Percentiles rank a stretch among this genome's conserved stretches.
Evolutionary conservation across 2,113 vertebrate genomes (phyloP).

Genomic region (Stegostoma tigrinum): DNA sequence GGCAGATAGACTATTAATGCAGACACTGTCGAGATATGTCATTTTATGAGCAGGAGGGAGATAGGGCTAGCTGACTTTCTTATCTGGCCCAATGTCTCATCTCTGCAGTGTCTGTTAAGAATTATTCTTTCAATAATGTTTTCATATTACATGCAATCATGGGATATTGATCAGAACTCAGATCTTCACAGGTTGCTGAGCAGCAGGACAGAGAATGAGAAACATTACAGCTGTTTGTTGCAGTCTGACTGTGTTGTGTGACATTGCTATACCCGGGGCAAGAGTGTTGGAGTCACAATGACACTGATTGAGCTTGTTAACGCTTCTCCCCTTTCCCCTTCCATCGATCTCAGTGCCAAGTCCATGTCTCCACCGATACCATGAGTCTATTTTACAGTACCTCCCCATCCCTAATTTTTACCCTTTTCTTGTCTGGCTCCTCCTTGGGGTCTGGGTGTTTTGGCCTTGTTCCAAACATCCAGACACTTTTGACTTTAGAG

Average conservation of each 20-base stretch:
- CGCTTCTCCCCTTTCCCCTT: no score
- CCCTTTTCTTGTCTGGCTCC: background rate
- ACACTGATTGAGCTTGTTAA: background rate
- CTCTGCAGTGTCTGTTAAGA: background rate
- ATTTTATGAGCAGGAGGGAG: background rate
- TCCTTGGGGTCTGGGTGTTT: background rate
- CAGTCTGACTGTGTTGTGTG: background rate
- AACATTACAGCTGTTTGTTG: background rate
- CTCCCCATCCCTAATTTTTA: background rate
- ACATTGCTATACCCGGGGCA: background rate
- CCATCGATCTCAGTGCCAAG: background rate
- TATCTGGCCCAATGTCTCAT: background rate
- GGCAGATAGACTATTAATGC: slow-evolving; percentile 22
- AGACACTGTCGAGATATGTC: background rate
- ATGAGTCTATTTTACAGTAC: background rate
- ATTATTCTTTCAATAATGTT: slow-evolving; percentile 34
- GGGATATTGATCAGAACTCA: slow-evolving; percentile 19
- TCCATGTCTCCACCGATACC: background rate
- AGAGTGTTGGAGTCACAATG: background rate
- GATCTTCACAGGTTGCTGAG: background rate
- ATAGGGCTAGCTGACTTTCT: slow-evolving; percentile 20
- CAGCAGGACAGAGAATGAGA: background rate
- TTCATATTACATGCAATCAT: slow-evolving; percentile 33
- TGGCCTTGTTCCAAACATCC: background rate
- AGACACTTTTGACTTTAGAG: background rate